phyloP scores from a whole-genome alignment of 2,797 vertebrate species.

The Protonibea diacanthus region DNA sequence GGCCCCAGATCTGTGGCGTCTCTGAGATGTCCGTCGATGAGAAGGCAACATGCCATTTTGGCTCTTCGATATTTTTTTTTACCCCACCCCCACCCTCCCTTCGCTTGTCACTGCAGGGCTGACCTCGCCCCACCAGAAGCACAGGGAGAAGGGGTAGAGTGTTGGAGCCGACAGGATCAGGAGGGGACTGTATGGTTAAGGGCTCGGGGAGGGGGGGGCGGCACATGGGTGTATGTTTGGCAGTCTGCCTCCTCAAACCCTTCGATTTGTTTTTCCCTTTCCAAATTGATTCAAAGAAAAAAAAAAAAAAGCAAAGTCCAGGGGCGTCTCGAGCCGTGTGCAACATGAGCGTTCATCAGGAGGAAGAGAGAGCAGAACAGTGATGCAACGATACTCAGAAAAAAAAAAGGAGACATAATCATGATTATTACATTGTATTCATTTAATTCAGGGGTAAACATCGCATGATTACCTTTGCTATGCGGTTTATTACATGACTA shows the following conservation, averaged over 20 bases:
- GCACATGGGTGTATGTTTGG: conserved; percentile 39
- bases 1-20: conserved; percentile 35
- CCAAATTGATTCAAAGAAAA: conserved; percentile 34
- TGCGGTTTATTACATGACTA: conserved; percentile 65
- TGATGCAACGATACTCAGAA: conserved; percentile 54
- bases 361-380: conserved; percentile 59
- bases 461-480: conserved; percentile 61
- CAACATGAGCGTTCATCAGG: conserved; percentile 47
- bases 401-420: conserved; percentile 65
- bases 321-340: conserved; percentile 30
- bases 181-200: background rate
- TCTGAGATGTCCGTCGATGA: conserved; percentile 53
- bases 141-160: background rate
- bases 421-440: conserved; percentile 76
- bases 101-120: conserved; percentile 19
- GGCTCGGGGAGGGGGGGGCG: conserved; percentile 6
- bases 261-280: conserved; percentile 30
- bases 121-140: conserved; percentile 2
- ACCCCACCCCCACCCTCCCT: background rate
- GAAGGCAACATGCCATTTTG: conserved; percentile 50
- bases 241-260: conserved; percentile 57
- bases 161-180: conserved; percentile 6
- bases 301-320: conserved; percentile 39
- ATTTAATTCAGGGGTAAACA: conserved; percentile 71
- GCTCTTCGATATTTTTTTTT: conserved; percentile 15